Evolutionary conservation across 2,113 vertebrate genomes (phyloP).

Genomic region (Cheilinus undulatus): DNA sequence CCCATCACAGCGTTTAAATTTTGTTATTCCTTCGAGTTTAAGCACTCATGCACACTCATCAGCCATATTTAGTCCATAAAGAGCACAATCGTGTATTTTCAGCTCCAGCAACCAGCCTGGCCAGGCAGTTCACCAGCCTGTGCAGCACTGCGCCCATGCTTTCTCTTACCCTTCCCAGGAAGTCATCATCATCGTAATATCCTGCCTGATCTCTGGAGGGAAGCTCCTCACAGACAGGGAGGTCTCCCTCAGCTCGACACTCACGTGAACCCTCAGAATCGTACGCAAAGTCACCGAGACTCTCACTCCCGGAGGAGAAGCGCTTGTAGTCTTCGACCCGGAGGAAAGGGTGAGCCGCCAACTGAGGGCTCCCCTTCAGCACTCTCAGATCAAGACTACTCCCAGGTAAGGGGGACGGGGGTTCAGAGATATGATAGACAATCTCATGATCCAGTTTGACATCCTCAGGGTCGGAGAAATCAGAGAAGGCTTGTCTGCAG

Average conservation of each 20-base stretch:
- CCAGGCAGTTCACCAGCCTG: constrained; percentile 41
- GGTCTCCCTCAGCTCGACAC: constrained; percentile 60
- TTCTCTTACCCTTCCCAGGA: constrained; percentile 89
- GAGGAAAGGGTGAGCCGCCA: constrained; percentile 27
- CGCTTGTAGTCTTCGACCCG: constrained; percentile 49
- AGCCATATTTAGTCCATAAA: constrained; percentile 33
- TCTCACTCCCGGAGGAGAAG: constrained; percentile 71
- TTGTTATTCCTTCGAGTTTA: constrained; percentile 4
- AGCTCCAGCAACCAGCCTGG: constrained; percentile 41
- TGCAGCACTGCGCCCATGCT: constrained; percentile 72
- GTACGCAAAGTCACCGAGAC: constrained; percentile 79
- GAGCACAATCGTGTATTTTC: constrained; percentile 23
- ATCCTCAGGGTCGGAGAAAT: constrained; percentile 75
- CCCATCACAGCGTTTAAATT: neutral
- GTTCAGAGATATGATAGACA: constrained; percentile 69
- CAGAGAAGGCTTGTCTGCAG: constrained; percentile 74
- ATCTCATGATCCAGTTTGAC: constrained; percentile 16
- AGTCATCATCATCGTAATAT: constrained; percentile 82
- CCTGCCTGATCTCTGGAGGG: constrained; percentile 74
- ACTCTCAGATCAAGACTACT: constrained; percentile 42
- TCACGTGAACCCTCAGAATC: constrained; percentile 65
- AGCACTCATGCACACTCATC: constrained; percentile 45
- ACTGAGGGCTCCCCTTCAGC: constrained; percentile 17
- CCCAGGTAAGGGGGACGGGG: constrained; percentile 63
- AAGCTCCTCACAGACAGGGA: constrained; percentile 85